Evolutionary conservation across 2,888 invertebrate genomes (phyloP).

Genomic region (Acronicta psi): DNA sequence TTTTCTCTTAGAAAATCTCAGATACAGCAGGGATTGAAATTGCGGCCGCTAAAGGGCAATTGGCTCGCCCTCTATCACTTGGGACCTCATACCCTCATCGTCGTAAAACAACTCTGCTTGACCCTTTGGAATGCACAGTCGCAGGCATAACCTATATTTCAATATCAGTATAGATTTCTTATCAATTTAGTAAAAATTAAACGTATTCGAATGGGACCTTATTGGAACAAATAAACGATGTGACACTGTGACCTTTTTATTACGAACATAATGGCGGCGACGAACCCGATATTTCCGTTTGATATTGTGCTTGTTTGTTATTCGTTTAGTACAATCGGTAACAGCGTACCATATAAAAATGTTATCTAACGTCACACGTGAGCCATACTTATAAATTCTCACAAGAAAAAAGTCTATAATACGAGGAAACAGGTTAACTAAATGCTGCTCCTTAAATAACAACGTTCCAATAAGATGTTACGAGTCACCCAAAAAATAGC

Average conservation of each 20-base stretch:
- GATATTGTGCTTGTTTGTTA: slow-evolving; percentile 76
- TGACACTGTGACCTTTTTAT: slow-evolving; percentile 79
- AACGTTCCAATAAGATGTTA: slow-evolving; percentile 53
- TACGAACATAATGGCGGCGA: slow-evolving; percentile 79
- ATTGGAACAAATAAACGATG: slow-evolving; percentile 50
- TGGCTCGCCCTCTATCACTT: slow-evolving; percentile 50
- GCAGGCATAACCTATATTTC: slow-evolving; percentile 11
- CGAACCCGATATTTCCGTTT: slow-evolving; percentile 83
- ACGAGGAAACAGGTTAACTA: slow-evolving; percentile 43
- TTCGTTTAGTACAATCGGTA: slow-evolving; percentile 68
- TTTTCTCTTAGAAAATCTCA: slow-evolving; percentile 46
- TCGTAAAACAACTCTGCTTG: slow-evolving; percentile 37
- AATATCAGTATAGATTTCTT: slow-evolving; percentile 17
- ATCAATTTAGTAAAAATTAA: slow-evolving; percentile 11
- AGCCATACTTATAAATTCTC: slow-evolving; percentile 37
- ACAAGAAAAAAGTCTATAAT: slow-evolving; percentile 39
- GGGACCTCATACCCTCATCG: slow-evolving; percentile 48
- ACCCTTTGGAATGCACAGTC: slow-evolving; percentile 24
- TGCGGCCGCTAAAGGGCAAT: slow-evolving; percentile 51
- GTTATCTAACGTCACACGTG: slow-evolving; percentile 41
- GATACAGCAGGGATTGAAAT: slow-evolving; percentile 44
- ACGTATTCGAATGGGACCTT: slow-evolving; percentile 18
- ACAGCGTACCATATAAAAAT: slow-evolving; percentile 59
- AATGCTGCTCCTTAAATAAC: slow-evolving; percentile 35
- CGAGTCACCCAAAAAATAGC: slow-evolving; percentile 54